phyloP scores from a whole-genome alignment of 2,888 invertebrate species.

The Acanthosepion pharaonis region DNA sequence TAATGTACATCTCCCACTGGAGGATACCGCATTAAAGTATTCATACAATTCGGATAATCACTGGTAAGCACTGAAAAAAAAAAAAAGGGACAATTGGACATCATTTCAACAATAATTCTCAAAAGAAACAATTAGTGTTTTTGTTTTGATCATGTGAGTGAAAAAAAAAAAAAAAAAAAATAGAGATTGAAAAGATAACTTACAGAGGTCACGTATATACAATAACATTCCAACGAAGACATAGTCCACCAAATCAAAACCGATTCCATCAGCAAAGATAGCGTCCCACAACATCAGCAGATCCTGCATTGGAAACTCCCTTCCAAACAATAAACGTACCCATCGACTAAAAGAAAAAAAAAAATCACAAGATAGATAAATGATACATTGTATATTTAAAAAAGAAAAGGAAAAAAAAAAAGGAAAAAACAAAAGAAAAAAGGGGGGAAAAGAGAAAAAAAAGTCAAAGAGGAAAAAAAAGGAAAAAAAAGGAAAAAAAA shows the following conservation, averaged over 20 bases:
- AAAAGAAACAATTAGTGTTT: not conserved
- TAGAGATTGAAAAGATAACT: conserved; percentile 73
- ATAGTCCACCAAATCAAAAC: conserved; percentile 79
- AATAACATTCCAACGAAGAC: conserved; percentile 86
- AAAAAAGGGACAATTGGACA: not conserved
- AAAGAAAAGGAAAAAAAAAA: too few species aligned
- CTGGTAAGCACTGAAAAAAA: conserved; percentile 78
- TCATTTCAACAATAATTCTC: not conserved
- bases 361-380: not conserved
- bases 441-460: too few species aligned
- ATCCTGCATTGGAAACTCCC: conserved; percentile 87
- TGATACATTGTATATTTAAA: too few species aligned
- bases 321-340: conserved; percentile 86
- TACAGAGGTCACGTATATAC: conserved; percentile 82
- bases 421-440: too few species aligned
- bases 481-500: too few species aligned
- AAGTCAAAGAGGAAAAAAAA: too few species aligned
- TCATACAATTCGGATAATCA: conserved; percentile 81
- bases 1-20: conserved; percentile 79
- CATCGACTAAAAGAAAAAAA: conserved; percentile 80
- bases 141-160: not conserved
- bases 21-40: conserved; percentile 82
- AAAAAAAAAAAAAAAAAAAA: not conserved
- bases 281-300: conserved; percentile 88
- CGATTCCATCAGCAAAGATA: conserved; percentile 82